Evolutionary conservation across 2,888 invertebrate genomes (phyloP).

Genomic region (Tineola bisselliella): DNA sequence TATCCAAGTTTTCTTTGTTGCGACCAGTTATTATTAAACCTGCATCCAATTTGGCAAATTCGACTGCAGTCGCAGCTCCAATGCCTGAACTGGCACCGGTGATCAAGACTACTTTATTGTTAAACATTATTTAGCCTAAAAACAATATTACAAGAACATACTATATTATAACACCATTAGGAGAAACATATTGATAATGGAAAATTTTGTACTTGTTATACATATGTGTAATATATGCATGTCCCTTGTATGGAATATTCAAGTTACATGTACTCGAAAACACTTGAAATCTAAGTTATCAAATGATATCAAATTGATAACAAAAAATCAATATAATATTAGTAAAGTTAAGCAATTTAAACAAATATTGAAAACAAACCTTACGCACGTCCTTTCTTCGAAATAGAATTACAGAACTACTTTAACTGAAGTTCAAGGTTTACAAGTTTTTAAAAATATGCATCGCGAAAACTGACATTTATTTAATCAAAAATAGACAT

Average conservation of each 20-base stretch:
- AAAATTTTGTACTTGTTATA: too few relatives aligned
- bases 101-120: constrained; percentile 69
- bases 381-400: background rate
- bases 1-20: constrained; percentile 73
- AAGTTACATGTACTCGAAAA: too few relatives aligned
- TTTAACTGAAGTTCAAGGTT: background rate
- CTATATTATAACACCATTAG: too few relatives aligned
- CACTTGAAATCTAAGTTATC: too few relatives aligned
- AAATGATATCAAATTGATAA: too few relatives aligned
- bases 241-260: too few relatives aligned
- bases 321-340: too few relatives aligned
- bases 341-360: too few relatives aligned
- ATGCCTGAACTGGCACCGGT: constrained; percentile 82
- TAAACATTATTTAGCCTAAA: constrained; percentile 40
- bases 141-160: background rate
- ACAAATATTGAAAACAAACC: background rate
- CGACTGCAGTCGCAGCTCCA: constrained; percentile 74
- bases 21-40: constrained; percentile 73
- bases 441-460: background rate
- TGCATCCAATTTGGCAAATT: constrained; percentile 74
- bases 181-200: too few relatives aligned
- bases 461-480: background rate
- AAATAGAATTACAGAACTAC: background rate
- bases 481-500: background rate
- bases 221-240: too few relatives aligned